Base-by-base conservation (phyloP, 2,797 vertebrate genomes). In the Ctenochaetus hawaiiensis region DNA sequence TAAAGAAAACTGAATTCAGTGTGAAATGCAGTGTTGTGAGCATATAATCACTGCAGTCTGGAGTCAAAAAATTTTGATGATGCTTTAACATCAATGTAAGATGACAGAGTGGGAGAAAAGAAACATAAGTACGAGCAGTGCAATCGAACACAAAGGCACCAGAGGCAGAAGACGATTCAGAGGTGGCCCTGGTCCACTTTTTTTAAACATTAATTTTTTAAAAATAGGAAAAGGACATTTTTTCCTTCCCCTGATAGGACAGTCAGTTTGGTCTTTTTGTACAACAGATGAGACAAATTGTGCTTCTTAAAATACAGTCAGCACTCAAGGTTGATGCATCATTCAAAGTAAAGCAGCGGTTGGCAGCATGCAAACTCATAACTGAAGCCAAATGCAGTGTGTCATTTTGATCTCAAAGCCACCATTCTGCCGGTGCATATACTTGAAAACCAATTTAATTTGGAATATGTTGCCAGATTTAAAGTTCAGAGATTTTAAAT, bases 351-450 rank as follows among this genome's bases (percentile, higher is more conserved):
- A 57, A 49, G 57, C 45, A 18, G 10, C 12, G 9, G 14, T 63
- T 61, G 44, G 54, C 70, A 41, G 41, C 1, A 12, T 41, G 49
- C 6, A 62, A 30, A 22, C 14, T 49, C 5, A n/a, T 12, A 37
- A 37, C 59, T 48, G 49, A 30, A 18, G 41, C 16, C 41, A 53
- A 72, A 56, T 56, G 49, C 47, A 22, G 13, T 22, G 23, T 23
- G 23, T 26, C 17, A 43, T 48, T 75, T 63, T 45, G 11, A 77
- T 58, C 45, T 67, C 58, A 53, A 44, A 53, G 45, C 12, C 61
- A 5, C 20, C 13, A 37, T 26, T 49, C n/a, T 37, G 53, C 54
- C 54, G 60, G 13, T 48, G 26, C 14, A 54, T 58, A n/a, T 10
- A 61, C 16, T 11, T 6, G 12, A 10, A 54, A 60, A 47, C 41